Conservation (phyloP, 2,113 vertebrate genomes). For the Hemiprocne comata region DNA sequence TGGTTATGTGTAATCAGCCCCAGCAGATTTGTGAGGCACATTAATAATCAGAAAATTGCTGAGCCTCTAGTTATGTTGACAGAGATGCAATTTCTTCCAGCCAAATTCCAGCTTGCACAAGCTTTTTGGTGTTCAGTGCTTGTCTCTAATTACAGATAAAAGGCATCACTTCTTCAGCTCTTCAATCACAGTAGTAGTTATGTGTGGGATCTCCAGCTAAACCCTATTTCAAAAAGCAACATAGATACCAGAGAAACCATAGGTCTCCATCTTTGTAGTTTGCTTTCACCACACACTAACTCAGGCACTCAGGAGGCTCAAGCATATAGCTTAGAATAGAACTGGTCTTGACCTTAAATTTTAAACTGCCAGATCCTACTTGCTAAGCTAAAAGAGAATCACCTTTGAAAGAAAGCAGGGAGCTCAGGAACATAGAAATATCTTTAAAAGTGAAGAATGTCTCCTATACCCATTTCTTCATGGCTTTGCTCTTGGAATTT, state of each 20-base stretch:
- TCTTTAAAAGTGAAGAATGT: background rate
- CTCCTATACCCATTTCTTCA: background rate
- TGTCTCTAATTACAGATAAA: conserved; percentile 37
- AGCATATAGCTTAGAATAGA: background rate
- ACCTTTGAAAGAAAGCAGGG: background rate
- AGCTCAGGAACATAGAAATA: background rate
- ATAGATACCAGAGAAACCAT: background rate
- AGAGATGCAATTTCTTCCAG: conserved; percentile 41
- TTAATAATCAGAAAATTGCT: conserved; percentile 67
- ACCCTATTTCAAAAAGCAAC: background rate
- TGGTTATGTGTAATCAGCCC: conserved; percentile 31
- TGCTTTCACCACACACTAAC: background rate
- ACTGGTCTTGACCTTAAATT: background rate
- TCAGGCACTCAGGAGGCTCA: background rate
- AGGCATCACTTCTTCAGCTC: background rate
- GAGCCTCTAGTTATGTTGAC: conserved; percentile 40
- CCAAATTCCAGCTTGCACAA: conserved; percentile 16
- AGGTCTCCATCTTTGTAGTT: background rate
- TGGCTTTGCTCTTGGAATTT: background rate
- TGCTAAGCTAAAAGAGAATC: background rate
- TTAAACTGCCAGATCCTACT: background rate
- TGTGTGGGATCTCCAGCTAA: background rate
- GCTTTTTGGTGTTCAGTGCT: background rate
- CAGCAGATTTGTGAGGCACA: conserved; percentile 59
- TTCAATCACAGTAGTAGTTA: background rate